These are phyloP conservation scores for Sebastiscus albofasciatus DNA, from an alignment of 2,797 vertebrate genomes.

Conservation along the genomic window DNA sequence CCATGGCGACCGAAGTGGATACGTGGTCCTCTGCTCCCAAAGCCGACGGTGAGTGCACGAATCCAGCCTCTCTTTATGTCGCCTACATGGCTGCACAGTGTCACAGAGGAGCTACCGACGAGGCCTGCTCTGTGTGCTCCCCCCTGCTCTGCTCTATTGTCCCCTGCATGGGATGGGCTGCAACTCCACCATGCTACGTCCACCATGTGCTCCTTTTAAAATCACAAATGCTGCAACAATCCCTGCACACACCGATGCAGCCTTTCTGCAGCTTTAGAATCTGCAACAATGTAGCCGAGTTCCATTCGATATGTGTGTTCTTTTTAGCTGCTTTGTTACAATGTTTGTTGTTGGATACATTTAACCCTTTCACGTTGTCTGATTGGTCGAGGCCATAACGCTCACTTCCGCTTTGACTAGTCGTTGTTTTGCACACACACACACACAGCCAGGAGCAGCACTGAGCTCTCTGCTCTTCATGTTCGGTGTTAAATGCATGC, in stretches of 20 bases:
- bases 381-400: slow-evolving; percentile 59
- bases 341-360: slow-evolving; percentile 20
- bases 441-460: neutral
- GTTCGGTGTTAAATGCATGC: neutral
- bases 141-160: slow-evolving; percentile 60
- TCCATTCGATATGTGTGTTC: neutral
- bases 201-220: slow-evolving; percentile 79
- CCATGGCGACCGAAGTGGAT: slow-evolving; percentile 85
- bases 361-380: slow-evolving; percentile 66
- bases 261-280: neutral
- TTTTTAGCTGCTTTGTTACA: neutral
- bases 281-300: neutral
- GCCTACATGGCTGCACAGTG: neutral
- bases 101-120: neutral
- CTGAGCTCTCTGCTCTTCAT: neutral
- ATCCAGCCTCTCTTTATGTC: neutral
- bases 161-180: slow-evolving; percentile 71
- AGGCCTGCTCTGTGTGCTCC: slow-evolving; percentile 35
- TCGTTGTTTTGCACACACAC: slow-evolving; percentile 2
- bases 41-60: slow-evolving; percentile 78
- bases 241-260: neutral
- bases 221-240: neutral
- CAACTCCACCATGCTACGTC: slow-evolving; percentile 49
- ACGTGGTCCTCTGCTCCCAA: slow-evolving; percentile 71
- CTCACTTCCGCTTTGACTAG: slow-evolving; percentile 74